These are phyloP conservation scores for Actenoides lindsayi DNA, from an alignment of 2,113 vertebrate genomes.

Conservation along the genomic window DNA sequence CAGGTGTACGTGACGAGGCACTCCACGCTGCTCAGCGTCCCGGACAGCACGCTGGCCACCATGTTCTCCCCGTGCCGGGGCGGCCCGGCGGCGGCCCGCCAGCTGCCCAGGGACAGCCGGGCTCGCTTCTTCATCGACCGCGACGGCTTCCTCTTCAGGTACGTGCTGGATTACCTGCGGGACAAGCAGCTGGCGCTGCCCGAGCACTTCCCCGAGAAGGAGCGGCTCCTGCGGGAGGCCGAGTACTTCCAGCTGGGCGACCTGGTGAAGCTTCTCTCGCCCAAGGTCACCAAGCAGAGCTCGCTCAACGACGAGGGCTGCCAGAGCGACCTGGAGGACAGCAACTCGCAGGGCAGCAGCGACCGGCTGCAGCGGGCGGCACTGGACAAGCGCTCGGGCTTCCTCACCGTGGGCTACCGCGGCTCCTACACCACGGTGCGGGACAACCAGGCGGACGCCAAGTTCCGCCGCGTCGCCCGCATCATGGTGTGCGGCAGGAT, in stretches of 20 bases:
- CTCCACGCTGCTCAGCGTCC: constrained; percentile 86
- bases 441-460: constrained; percentile 86
- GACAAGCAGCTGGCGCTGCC: constrained; percentile 88
- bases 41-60: constrained; percentile 83
- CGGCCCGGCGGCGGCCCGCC: constrained; percentile 71
- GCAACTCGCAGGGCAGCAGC: constrained; percentile 81
- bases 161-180: constrained; percentile 87
- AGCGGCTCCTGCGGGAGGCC: constrained; percentile 86
- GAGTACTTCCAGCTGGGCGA: constrained; percentile 88
- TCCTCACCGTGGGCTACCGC: constrained; percentile 88
- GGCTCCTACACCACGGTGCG: constrained; percentile 85
- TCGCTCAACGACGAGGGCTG: constrained; percentile 89
- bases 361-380: constrained; percentile 73
- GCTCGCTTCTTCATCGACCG: constrained; percentile 91
- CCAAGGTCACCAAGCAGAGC: constrained; percentile 84
- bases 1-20: constrained; percentile 91
- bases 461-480: constrained; percentile 87
- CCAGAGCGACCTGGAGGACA: constrained; percentile 89
- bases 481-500: constrained; percentile 90
- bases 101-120: constrained; percentile 87
- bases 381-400: constrained; percentile 83
- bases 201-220: constrained; percentile 90
- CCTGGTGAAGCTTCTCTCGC: constrained; percentile 83
- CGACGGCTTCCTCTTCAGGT: constrained; percentile 91
- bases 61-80: constrained; percentile 82